Conservation (phyloP, 2,888 invertebrate genomes). For the Ferdinandea cuprea region DNA sequence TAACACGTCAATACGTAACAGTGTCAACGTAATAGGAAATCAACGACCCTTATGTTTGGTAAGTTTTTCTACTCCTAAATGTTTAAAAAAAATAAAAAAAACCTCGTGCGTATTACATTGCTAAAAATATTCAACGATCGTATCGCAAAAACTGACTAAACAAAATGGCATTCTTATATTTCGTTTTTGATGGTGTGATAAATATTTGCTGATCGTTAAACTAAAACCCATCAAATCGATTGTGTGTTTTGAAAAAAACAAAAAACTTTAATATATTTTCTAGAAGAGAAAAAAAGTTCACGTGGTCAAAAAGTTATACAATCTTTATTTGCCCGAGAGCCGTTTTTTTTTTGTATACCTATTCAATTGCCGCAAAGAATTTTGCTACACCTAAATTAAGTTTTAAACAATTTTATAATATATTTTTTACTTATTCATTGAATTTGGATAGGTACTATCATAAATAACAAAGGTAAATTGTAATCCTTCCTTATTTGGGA, state of each 20-base stretch:
- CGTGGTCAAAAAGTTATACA: conserved; percentile 64
- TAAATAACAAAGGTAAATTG: conserved; percentile 54
- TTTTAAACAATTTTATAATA: background rate
- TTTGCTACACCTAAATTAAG: background rate
- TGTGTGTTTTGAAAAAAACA: too few relatives aligned
- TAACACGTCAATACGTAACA: background rate
- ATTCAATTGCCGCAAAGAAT: background rate
- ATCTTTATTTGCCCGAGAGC: conserved; percentile 16
- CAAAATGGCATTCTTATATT: background rate
- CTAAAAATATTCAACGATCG: background rate
- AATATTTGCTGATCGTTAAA: too few relatives aligned
- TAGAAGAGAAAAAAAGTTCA: conserved; percentile 24
- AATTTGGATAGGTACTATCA: conserved; percentile 30
- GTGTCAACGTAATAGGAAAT: background rate
- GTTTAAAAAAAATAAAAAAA: too few relatives aligned
- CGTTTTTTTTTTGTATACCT: too few relatives aligned
- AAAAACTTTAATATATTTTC: background rate
- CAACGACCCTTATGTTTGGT: conserved; percentile 4
- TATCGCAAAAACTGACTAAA: background rate
- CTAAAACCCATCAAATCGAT: too few relatives aligned
- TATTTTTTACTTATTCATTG: conserved; percentile 27
- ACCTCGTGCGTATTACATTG: conserved; percentile 9
- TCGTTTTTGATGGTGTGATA: too few relatives aligned
- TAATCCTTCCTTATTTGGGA: conserved; percentile 64
- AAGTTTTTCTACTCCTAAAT: background rate